Evolutionary conservation across 2,797 vertebrate species (phyloP), one percentile per base, ranked within the genome.

Genomic region (Trematomus bernacchii): DNA sequence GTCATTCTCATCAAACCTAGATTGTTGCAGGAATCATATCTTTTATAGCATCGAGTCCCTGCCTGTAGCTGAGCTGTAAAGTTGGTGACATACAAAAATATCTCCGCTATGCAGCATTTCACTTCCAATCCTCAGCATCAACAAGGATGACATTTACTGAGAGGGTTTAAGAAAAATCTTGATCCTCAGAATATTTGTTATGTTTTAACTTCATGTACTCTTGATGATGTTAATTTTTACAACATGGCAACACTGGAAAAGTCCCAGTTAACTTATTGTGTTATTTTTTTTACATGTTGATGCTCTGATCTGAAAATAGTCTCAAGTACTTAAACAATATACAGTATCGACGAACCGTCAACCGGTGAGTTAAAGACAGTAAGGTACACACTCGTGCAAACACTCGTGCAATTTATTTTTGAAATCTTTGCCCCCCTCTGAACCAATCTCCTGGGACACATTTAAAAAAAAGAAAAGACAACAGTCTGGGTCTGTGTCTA

Each of bases 401-500:
- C 52, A 66, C 19, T 42, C 59, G 30, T 59, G 33, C 12, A 68
- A 50, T 62, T 52, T 79, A 63, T 84, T 87, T 80, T 67, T 68
- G 69, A 77, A 84, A 77, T 83, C 80, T 73, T 61, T 78, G 67
- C 54, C 73, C 71, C 73, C 75, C 63, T 50, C 3, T 81, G 65
- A 68, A 64, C 61, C 6, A 67, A 71, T 76, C 87, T 86, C 58
- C 21, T 37, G 85, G 60, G 80, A 89, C 37, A 57, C 48, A 70
- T 54, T 76, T 64, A 62, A 80, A 66, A 70, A 46, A 19, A 77
- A 79, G 55, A 87, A 76, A 82, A 87, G 87, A 84, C 76, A 81
- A 72, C 67, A 83, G 88, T 92, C 89, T 91, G 86, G 64, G 62
- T 86, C 63, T 86, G 57, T 79, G 76, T 86, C 80, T 85, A 72